Conservation (phyloP, 1,140 invertebrate species). For the Drosophila parabipectinata region DNA sequence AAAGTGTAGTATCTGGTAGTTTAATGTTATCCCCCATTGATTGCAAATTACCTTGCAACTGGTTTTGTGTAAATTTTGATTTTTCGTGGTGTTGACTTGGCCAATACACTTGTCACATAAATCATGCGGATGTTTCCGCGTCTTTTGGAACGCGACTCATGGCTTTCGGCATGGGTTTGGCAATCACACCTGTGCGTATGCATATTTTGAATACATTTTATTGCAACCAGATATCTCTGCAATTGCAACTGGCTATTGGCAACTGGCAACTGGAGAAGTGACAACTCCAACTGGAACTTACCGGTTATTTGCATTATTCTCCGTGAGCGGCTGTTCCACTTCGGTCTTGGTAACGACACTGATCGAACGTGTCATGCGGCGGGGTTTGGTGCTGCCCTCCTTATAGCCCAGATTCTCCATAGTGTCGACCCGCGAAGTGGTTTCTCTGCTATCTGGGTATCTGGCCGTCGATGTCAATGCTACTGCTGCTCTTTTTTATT, state of each 20-base stretch:
- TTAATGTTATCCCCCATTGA: not conserved
- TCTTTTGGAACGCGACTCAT: constrained; percentile 9
- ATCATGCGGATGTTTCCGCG: constrained; percentile 27
- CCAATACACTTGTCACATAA: constrained; percentile 23
- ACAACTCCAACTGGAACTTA: constrained; percentile 67
- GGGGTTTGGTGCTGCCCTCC: constrained; percentile 82
- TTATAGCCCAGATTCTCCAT: constrained; percentile 84
- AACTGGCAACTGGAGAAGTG: constrained; percentile 5
- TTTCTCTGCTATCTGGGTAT: constrained; percentile 17
- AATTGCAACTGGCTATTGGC: constrained; percentile 9
- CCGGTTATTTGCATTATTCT: constrained; percentile 83
- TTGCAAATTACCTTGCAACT: not conserved
- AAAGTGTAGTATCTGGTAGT: not conserved
- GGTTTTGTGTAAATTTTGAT: not conserved
- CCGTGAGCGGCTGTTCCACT: constrained; percentile 80
- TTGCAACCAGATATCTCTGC: constrained; percentile 27
- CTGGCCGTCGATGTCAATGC: constrained; percentile 29
- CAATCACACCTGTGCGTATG: constrained; percentile 15
- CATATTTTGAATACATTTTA: constrained; percentile 22
- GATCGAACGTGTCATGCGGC: constrained; percentile 82
- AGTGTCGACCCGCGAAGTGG: constrained; percentile 48
- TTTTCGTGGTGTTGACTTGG: not conserved
- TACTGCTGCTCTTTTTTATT: constrained; percentile 9
- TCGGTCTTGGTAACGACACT: constrained; percentile 83
- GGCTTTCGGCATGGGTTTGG: constrained; percentile 30